Conservation (phyloP, 2,888 invertebrate genomes). For the Trichacis sp. region DNA sequence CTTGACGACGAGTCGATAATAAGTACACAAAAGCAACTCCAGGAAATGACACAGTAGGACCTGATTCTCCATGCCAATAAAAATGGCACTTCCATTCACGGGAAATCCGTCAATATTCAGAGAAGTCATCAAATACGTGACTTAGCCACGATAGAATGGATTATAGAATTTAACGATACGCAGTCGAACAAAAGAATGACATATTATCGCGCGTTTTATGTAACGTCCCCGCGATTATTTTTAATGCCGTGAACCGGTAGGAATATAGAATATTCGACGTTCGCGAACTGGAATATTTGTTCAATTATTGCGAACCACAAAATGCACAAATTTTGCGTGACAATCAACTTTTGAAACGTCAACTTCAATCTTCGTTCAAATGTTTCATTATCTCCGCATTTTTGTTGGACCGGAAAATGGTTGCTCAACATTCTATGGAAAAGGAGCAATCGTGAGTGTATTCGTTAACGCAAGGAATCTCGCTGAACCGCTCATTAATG, state of each 20-base stretch:
- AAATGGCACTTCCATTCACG: slow-evolving; percentile 49
- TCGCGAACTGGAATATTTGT: no score
- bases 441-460: slow-evolving; percentile 45
- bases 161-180: slow-evolving; percentile 42
- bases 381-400: slow-evolving; percentile 33
- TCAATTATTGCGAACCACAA: background rate
- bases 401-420: slow-evolving; percentile 36
- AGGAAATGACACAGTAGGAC: slow-evolving; percentile 48
- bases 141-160: slow-evolving; percentile 50
- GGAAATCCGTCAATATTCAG: slow-evolving; percentile 24
- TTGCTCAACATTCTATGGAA: slow-evolving; percentile 43
- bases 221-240: background rate
- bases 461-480: slow-evolving; percentile 52
- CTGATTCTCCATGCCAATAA: slow-evolving; percentile 45
- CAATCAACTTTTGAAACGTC: slow-evolving; percentile 28
- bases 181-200: background rate
- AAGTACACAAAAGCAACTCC: slow-evolving; percentile 33
- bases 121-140: slow-evolving; percentile 58
- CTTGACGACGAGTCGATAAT: slow-evolving; percentile 42
- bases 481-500: slow-evolving; percentile 53
- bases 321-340: slow-evolving; percentile 20
- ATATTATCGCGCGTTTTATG: background rate
- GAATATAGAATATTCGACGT: no score
- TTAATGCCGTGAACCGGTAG: background rate
- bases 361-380: slow-evolving; percentile 26